Evolutionary conservation across 2,113 vertebrate genomes (phyloP).

Genomic region (Cyanoderma ruficeps): DNA sequence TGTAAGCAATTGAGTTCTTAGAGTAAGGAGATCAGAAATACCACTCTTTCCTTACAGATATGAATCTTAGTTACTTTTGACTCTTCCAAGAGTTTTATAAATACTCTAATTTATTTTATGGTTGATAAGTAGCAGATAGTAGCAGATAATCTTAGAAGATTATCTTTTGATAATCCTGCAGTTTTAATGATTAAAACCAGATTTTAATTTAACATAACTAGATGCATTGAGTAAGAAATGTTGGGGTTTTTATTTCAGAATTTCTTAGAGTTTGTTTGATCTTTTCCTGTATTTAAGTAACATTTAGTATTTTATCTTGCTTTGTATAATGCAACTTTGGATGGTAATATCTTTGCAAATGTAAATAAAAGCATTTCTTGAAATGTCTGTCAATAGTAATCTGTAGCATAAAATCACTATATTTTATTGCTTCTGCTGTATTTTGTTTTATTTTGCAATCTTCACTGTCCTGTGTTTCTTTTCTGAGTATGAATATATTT

Average conservation of each 20-base stretch:
- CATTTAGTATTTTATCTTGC: not conserved
- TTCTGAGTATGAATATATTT: not conserved
- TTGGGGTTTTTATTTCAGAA: no score
- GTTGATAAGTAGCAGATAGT: not conserved
- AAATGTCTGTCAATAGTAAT: not conserved
- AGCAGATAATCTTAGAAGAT: not conserved
- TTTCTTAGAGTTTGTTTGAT: not conserved
- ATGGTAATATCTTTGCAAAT: not conserved
- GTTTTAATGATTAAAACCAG: not conserved
- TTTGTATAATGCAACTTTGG: not conserved
- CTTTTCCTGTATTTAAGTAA: not conserved
- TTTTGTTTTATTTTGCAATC: not conserved
- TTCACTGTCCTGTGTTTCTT: not conserved
- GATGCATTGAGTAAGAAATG: not conserved
- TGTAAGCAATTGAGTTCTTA: not conserved
- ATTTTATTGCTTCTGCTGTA: not conserved
- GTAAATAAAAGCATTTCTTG: constrained; percentile 5
- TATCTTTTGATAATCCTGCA: not conserved
- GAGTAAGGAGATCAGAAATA: not conserved
- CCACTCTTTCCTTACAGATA: not conserved
- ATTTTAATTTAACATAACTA: not conserved
- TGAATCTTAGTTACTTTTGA: not conserved
- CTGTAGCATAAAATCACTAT: not conserved
- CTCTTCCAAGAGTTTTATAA: not conserved
- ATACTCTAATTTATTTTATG: not conserved